phyloP scores from a whole-genome alignment of 2,113 vertebrate species.

The Cichladusa arquata region DNA sequence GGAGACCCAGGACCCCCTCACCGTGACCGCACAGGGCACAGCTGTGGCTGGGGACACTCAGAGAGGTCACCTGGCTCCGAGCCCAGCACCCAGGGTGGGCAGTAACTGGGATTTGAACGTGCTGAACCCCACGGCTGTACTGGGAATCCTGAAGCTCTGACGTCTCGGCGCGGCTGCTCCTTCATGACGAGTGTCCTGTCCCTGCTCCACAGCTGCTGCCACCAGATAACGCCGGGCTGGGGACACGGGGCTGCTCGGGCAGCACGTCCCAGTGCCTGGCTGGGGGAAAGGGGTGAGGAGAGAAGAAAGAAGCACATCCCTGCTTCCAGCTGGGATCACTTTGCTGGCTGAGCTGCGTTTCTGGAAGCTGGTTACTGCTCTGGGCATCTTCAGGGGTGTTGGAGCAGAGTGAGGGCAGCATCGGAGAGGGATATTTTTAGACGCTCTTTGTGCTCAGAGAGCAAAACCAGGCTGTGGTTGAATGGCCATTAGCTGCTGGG shows the following conservation, averaged over 20 bases:
- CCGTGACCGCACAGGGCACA: rapidly evolving
- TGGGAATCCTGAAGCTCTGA: rapidly evolving
- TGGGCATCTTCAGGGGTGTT: rapidly evolving
- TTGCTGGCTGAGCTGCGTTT: neutral
- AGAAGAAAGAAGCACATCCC: neutral
- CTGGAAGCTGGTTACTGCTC: rapidly evolving
- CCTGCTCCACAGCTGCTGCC: neutral
- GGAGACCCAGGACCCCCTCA: rapidly evolving
- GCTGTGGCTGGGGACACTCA: neutral
- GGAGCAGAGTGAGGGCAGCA: neutral
- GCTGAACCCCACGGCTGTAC: neutral
- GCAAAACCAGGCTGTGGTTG: neutral
- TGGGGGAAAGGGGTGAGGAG: neutral
- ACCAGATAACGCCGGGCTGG: neutral
- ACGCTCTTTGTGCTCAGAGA: neutral
- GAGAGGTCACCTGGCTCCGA: neutral
- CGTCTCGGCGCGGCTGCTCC: rapidly evolving
- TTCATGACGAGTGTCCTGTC: neutral
- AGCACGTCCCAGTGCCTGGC: neutral
- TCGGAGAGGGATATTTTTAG: neutral
- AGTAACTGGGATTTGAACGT: rapidly evolving
- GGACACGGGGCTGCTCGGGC: rapidly evolving
- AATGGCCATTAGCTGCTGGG: neutral
- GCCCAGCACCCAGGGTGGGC: rapidly evolving
- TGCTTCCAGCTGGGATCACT: neutral